Evolutionary conservation across 35 echinoderm and acorn worm species (phyloP).

Genomic region (Holothuria glaberrima): DNA sequence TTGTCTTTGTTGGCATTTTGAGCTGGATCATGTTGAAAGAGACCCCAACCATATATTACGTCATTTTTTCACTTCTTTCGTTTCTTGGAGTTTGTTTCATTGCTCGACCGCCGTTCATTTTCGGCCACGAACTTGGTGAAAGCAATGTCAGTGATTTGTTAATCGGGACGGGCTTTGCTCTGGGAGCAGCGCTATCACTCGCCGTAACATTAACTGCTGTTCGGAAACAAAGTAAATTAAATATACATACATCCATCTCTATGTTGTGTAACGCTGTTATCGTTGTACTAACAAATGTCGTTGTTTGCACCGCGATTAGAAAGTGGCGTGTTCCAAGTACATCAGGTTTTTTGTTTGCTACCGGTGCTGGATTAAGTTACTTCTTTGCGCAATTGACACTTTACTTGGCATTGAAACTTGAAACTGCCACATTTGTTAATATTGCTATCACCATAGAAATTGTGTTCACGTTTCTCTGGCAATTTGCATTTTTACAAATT

Average conservation of each 20-base stretch:
- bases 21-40: slow-evolving; percentile 33
- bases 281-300: not conserved
- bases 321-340: not conserved
- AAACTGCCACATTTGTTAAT: slow-evolving; percentile 6
- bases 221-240: slow-evolving; percentile 2
- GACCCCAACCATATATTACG: not conserved
- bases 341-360: not conserved
- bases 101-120: not conserved
- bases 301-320: not conserved
- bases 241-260: not conserved
- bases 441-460: not conserved
- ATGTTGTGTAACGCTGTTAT: not conserved
- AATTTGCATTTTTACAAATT: not conserved
- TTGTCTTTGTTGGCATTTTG: not conserved
- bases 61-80: not conserved
- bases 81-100: slow-evolving; percentile 9
- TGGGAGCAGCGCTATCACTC: not conserved
- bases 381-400: not conserved
- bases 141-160: not conserved
- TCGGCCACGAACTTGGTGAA: not conserved
- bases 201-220: not conserved
- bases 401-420: not conserved
- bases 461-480: slow-evolving; percentile 3
- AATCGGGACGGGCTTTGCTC: not conserved
- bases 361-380: not conserved